Percentiles rank a stretch among this genome's conserved stretches.
These are phyloP conservation scores for Microplitis manilae DNA, from an alignment of 2,888 invertebrate species.

Conservation along the genomic window DNA sequence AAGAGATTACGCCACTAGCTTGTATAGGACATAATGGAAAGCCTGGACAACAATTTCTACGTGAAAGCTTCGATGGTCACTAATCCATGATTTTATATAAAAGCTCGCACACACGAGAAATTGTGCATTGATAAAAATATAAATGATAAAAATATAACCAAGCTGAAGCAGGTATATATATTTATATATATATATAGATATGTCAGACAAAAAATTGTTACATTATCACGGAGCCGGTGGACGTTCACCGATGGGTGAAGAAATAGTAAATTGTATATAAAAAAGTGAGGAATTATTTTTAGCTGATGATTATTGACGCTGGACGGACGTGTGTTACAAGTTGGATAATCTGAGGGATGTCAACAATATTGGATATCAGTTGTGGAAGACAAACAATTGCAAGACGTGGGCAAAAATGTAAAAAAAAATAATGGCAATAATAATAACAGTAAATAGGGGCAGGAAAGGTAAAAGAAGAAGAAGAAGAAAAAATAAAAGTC, in stretches of 20 bases:
- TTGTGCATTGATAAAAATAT: conserved; percentile 12
- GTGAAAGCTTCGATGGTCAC: conserved; percentile 17
- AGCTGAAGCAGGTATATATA: background rate
- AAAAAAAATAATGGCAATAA: background rate
- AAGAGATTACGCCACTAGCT: background rate
- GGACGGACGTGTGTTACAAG: background rate
- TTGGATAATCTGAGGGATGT: background rate
- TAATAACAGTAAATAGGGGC: background rate
- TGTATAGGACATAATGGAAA: background rate
- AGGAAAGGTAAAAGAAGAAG: background rate
- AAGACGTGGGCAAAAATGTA: background rate
- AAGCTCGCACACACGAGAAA: background rate
- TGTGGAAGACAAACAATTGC: background rate
- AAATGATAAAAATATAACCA: background rate
- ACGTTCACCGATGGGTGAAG: background rate
- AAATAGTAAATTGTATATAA: background rate
- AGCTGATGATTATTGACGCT: background rate
- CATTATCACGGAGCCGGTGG: background rate
- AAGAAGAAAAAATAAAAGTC: background rate
- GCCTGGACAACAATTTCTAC: conserved; percentile 12
- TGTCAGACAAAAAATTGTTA: background rate
- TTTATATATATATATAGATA: background rate
- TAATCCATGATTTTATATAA: background rate
- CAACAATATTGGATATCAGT: background rate
- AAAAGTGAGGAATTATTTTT: background rate